phyloP scores from a whole-genome alignment of 2,797 vertebrate genomes.

The Pampus argenteus region DNA sequence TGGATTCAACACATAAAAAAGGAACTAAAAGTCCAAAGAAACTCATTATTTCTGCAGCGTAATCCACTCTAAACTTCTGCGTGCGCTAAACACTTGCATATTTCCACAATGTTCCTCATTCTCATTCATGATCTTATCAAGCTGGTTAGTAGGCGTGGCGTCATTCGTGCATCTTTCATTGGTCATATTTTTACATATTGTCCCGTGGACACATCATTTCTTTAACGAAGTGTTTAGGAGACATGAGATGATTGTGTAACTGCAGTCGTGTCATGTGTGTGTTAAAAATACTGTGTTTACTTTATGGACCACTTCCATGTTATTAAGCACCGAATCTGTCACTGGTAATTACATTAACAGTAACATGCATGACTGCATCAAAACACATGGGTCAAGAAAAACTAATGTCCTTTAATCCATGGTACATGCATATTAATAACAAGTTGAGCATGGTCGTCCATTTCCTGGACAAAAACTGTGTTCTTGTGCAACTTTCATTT shows the following conservation, averaged over 20 bases:
- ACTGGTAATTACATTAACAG: no score
- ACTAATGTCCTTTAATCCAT: background rate
- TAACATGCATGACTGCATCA: no score
- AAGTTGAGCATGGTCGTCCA: background rate
- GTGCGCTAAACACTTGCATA: background rate
- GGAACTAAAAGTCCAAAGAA: background rate
- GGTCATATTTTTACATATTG: background rate
- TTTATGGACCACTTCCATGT: no score
- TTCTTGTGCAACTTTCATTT: background rate
- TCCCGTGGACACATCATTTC: background rate
- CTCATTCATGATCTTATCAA: no score
- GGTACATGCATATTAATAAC: background rate
- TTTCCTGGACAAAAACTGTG: background rate
- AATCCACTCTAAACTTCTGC: background rate
- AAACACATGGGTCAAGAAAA: background rate
- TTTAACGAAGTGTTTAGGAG: background rate
- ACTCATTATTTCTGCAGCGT: background rate
- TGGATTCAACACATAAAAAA: background rate
- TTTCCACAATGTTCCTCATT: no score
- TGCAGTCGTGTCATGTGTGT: slow-evolving; percentile 10
- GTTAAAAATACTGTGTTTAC: background rate
- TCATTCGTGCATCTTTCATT: background rate
- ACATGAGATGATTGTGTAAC: background rate
- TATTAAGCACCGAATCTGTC: background rate
- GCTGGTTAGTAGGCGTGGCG: background rate